These are phyloP conservation scores for Synergus itoensis DNA, from an alignment of 2,888 invertebrate genomes.

Conservation along the genomic window DNA sequence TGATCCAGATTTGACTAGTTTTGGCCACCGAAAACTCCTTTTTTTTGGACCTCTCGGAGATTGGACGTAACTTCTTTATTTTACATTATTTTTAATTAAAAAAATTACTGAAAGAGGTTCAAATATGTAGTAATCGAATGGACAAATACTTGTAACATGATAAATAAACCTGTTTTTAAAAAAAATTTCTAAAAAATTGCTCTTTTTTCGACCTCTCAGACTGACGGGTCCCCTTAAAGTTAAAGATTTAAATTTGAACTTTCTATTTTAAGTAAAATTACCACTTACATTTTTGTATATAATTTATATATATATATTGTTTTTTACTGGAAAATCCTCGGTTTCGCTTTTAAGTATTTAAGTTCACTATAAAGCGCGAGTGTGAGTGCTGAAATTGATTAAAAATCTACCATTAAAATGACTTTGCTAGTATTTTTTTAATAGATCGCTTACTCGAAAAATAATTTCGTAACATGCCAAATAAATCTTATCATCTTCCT, in stretches of 20 bases:
- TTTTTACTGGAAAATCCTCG: neutral
- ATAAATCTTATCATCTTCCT: neutral
- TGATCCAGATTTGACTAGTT: too few relatives aligned
- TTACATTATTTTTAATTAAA: too few relatives aligned
- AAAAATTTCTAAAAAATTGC: too few relatives aligned
- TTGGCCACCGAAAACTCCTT: too few relatives aligned
- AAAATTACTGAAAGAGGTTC: too few relatives aligned
- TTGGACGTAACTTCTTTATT: too few relatives aligned
- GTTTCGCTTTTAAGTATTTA: neutral
- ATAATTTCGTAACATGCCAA: conserved; percentile 30
- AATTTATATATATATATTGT: neutral
- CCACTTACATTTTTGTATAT: neutral
- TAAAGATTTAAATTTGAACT: neutral
- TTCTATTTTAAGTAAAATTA: neutral
- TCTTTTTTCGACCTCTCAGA: too few relatives aligned
- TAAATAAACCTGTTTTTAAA: too few relatives aligned
- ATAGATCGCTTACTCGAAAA: conserved; percentile 16
- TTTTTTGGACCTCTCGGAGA: too few relatives aligned
- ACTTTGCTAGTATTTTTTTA: neutral
- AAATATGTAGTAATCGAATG: too few relatives aligned
- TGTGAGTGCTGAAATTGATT: conserved; percentile 26
- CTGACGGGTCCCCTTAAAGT: too few relatives aligned
- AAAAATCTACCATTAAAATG: conserved; percentile 18
- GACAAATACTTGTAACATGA: too few relatives aligned
- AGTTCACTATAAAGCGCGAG: conserved; percentile 24